Conservation (phyloP, 2,113 vertebrate genomes). For the Irena cyanogastra region DNA sequence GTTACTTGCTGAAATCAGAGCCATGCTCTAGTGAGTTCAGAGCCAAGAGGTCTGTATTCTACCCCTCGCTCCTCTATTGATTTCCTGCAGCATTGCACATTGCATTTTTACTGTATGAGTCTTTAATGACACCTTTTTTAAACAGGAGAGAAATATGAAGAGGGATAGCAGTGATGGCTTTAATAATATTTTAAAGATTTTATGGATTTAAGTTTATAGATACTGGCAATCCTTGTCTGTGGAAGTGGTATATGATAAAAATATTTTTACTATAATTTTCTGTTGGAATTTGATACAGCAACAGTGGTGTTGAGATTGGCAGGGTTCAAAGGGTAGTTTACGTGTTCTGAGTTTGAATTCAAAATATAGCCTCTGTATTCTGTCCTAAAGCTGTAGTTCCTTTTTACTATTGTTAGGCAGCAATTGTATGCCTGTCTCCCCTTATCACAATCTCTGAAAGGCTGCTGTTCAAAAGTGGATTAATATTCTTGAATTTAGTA, state of each 20-base stretch:
- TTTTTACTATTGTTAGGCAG: conserved; percentile 10
- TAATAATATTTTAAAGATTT: not conserved
- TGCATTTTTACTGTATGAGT: not conserved
- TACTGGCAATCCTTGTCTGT: not conserved
- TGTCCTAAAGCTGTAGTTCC: not conserved
- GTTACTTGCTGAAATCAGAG: not conserved
- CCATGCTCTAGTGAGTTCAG: not conserved
- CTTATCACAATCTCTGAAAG: not conserved
- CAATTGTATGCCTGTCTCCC: not conserved
- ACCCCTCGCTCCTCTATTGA: not conserved
- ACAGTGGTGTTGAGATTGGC: not conserved
- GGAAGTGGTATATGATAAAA: not conserved
- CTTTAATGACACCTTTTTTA: not conserved
- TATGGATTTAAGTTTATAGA: not conserved
- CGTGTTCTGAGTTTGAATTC: not conserved
- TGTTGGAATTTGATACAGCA: not conserved
- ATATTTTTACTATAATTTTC: not conserved
- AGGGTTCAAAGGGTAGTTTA: not conserved
- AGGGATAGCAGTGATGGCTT: not conserved
- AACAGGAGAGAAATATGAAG: not conserved
- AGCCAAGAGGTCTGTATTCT: not conserved
- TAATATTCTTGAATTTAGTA: not conserved
- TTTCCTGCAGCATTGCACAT: not conserved
- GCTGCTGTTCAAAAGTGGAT: not conserved
- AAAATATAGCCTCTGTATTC: not conserved